phyloP scores from a whole-genome alignment of 2,888 invertebrate genomes.

The Ommatoiulus sabulosus region DNA sequence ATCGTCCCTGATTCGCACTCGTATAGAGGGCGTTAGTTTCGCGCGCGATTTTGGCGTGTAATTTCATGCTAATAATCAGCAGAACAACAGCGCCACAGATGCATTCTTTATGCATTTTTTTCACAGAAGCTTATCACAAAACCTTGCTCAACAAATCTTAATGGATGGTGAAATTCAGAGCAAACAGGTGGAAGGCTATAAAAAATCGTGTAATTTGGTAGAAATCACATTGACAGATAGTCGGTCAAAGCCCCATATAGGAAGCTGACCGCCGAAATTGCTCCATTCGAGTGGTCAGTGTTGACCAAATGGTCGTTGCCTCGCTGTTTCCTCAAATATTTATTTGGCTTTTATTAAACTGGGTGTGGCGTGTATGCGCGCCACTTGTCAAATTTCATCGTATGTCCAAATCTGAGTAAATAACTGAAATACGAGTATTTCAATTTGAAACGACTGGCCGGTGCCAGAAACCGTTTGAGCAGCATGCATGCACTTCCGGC shows the following conservation, averaged over 20 bases:
- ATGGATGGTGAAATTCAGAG: neutral
- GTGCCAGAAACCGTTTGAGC: too few relatives aligned
- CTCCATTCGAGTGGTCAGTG: neutral
- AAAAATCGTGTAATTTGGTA: neutral
- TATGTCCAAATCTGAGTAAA: neutral
- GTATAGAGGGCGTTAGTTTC: too few relatives aligned
- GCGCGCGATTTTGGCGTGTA: too few relatives aligned
- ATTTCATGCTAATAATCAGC: too few relatives aligned
- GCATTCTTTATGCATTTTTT: too few relatives aligned
- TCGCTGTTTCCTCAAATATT: neutral
- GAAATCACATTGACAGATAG: neutral
- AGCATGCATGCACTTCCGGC: too few relatives aligned
- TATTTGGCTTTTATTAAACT: neutral
- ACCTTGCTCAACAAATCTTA: neutral
- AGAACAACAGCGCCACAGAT: too few relatives aligned
- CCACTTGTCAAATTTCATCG: neutral
- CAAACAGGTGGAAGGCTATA: neutral
- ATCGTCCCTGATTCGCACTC: too few relatives aligned
- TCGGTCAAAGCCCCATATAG: too few relatives aligned
- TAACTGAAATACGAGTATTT: neutral
- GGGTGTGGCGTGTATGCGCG: neutral
- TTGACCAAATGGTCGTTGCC: constrained; percentile 34
- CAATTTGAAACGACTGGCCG: too few relatives aligned
- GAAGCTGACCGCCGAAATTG: too few relatives aligned
- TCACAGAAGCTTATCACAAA: too few relatives aligned